These are phyloP conservation scores for Scomber scombrus DNA, from an alignment of 2,113 vertebrate genomes.

Conservation along the genomic window DNA sequence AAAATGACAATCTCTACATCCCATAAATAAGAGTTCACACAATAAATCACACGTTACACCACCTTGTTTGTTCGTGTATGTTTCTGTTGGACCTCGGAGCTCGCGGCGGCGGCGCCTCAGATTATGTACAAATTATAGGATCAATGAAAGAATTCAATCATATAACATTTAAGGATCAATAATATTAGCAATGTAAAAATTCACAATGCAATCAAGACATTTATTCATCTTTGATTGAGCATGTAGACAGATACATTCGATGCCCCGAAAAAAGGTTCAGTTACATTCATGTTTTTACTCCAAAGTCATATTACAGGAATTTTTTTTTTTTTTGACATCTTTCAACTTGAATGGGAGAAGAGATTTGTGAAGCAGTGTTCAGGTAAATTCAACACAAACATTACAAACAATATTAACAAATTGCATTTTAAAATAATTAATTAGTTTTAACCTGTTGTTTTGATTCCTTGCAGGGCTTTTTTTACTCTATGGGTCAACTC, in stretches of 20 bases:
- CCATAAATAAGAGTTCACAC: conserved; percentile 74
- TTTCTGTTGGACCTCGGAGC: conserved; percentile 15
- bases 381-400: neutral
- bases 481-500: neutral
- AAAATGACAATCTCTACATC: conserved; percentile 65
- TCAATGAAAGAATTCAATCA: neutral
- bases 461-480: neutral
- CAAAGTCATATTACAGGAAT: neutral
- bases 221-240: conserved; percentile 39
- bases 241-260: conserved; percentile 46
- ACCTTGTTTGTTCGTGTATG: conserved; percentile 34
- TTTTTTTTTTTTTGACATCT: neutral
- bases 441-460: neutral
- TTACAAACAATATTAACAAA: neutral
- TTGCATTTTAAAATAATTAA: neutral
- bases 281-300: conserved; percentile 40
- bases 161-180: neutral
- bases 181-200: neutral
- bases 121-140: conserved; percentile 26
- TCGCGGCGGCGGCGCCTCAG: neutral
- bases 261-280: neutral
- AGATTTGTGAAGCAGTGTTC: conserved; percentile 2
- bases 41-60: conserved; percentile 76
- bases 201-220: neutral
- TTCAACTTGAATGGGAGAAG: neutral